phyloP scores from a whole-genome alignment of 2,797 vertebrate genomes.

The Rhinogobio ventralis region DNA sequence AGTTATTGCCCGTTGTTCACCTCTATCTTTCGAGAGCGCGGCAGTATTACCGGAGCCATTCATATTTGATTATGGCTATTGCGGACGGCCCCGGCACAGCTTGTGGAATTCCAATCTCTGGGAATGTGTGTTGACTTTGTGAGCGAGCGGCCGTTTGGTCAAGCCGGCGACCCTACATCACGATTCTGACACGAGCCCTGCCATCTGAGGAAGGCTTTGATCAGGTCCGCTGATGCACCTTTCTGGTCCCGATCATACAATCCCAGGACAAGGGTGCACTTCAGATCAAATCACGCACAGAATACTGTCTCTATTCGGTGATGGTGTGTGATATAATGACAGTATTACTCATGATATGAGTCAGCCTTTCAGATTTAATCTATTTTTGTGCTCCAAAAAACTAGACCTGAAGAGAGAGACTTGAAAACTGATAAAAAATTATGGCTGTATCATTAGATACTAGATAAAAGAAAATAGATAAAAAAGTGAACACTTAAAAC shows the following conservation, averaged over 20 bases:
- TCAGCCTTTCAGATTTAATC: conserved; percentile 18
- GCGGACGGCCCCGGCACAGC: conserved; percentile 29
- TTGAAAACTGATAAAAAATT: neutral
- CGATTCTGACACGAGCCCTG: conserved; percentile 32
- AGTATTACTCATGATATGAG: conserved; percentile 11
- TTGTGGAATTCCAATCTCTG: conserved; percentile 43
- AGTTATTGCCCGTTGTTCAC: conserved; percentile 59
- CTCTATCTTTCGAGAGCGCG: conserved; percentile 50
- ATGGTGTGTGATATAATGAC: conserved; percentile 26
- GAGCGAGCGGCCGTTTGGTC: neutral
- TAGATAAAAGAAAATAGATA: neutral
- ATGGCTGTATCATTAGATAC: neutral
- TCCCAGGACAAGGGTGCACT: neutral
- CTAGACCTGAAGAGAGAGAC: neutral
- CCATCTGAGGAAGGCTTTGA: conserved; percentile 45
- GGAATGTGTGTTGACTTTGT: conserved; percentile 30
- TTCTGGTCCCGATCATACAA: neutral
- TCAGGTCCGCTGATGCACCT: conserved; percentile 37
- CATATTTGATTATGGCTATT: conserved; percentile 60
- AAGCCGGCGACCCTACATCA: conserved; percentile 47
- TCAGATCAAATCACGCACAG: conserved; percentile 2
- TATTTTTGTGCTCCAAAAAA: neutral
- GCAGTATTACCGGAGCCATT: conserved; percentile 52
- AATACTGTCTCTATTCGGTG: conserved; percentile 12
- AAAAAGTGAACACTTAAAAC: neutral